Percentiles rank a stretch among this genome's conserved stretches.
These are phyloP conservation scores for Drosophila fuyamai DNA, from an alignment of 1,140 invertebrate genomes.

Conservation along the genomic window DNA sequence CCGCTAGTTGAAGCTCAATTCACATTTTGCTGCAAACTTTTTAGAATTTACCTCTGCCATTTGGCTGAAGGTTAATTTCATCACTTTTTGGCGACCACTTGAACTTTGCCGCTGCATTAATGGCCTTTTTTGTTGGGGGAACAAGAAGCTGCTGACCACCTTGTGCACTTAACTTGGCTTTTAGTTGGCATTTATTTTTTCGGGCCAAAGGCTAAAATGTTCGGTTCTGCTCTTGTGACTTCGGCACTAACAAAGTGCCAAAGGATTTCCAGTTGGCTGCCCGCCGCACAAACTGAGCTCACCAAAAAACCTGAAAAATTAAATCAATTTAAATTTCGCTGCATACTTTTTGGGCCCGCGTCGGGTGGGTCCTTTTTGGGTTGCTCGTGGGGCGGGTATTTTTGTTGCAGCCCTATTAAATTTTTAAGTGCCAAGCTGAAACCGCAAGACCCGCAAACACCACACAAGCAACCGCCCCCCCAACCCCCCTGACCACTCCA, in stretches of 20 bases:
- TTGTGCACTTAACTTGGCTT: slow-evolving; percentile 46
- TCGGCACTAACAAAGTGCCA: slow-evolving; percentile 42
- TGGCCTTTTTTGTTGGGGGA: background rate
- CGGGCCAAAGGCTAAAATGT: slow-evolving; percentile 18
- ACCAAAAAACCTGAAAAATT: slow-evolving; percentile 46
- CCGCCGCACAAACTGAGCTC: slow-evolving; percentile 12
- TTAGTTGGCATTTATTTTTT: slow-evolving; percentile 37
- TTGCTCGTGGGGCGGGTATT: slow-evolving; percentile 11
- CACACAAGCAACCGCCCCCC: slow-evolving; percentile 63
- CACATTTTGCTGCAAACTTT: background rate
- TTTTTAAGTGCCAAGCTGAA: slow-evolving; percentile 76
- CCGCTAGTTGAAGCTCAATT: background rate
- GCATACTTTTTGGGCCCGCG: slow-evolving; percentile 39
- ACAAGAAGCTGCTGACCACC: slow-evolving; percentile 25
- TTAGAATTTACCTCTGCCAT: slow-evolving; percentile 2
- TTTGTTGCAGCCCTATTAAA: slow-evolving; percentile 73
- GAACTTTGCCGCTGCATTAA: slow-evolving; percentile 25
- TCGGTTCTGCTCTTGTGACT: slow-evolving; percentile 39
- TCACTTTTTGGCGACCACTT: slow-evolving; percentile 32
- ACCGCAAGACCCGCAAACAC: slow-evolving; percentile 75
- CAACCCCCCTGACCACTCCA: slow-evolving; percentile 38
- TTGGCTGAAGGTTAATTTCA: slow-evolving; percentile 37
- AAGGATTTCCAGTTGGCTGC: slow-evolving; percentile 38
- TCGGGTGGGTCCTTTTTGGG: slow-evolving; percentile 7
- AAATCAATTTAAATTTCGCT: slow-evolving; percentile 73